phyloP scores from a whole-genome alignment of 2,888 invertebrate species.

The Cotesia congregata region DNA sequence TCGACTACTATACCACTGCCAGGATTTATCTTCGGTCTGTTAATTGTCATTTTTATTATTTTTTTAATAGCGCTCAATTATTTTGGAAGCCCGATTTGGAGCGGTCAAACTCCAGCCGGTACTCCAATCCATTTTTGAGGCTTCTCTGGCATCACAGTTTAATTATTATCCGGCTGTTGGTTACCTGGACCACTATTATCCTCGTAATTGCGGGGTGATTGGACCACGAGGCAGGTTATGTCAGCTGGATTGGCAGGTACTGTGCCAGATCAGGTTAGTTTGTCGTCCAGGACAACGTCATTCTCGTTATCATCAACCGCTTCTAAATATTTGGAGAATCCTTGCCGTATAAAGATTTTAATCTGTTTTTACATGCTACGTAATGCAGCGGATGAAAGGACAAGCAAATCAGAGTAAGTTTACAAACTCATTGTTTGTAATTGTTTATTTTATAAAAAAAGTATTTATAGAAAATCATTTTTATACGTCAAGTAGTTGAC shows the following conservation, averaged over 20 bases:
- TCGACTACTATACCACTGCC: too few relatives aligned
- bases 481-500: too few relatives aligned
- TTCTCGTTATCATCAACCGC: slow-evolving; percentile 5
- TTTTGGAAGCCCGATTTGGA: too few relatives aligned
- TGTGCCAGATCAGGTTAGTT: slow-evolving; percentile 66
- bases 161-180: background rate
- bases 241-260: slow-evolving; percentile 67
- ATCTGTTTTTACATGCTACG: slow-evolving; percentile 69
- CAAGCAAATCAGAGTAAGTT: slow-evolving; percentile 69
- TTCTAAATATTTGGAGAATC: slow-evolving; percentile 1
- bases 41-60: slow-evolving; percentile 37
- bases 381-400: slow-evolving; percentile 71
- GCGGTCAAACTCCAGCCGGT: too few relatives aligned
- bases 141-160: too few relatives aligned
- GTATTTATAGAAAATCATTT: too few relatives aligned
- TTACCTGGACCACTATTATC: slow-evolving; percentile 19
- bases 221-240: slow-evolving; percentile 61
- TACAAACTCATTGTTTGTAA: background rate
- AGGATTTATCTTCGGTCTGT: slow-evolving; percentile 38
- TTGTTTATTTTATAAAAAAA: background rate
- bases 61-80: slow-evolving; percentile 7
- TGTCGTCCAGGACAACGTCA: slow-evolving; percentile 47
- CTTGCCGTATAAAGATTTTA: slow-evolving; percentile 30
- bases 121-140: too few relatives aligned
- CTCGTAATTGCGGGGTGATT: slow-evolving; percentile 15